Percentiles rank a stretch among this genome's conserved stretches.
Evolutionary conservation across 1,140 invertebrate species (phyloP).

Genomic region (Saxidomus purpurata): DNA sequence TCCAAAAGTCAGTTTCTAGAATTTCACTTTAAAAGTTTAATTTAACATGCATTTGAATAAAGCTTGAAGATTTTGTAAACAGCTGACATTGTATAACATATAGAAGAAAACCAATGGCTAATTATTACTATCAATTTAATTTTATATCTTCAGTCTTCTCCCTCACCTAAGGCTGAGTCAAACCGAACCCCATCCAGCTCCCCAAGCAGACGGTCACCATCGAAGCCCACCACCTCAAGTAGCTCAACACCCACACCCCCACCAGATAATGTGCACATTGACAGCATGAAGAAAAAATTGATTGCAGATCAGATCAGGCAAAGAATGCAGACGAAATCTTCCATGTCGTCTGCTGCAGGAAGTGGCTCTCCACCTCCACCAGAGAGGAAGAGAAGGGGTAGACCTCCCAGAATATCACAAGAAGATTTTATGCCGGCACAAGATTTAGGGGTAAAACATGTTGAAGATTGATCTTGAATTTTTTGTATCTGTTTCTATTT

Average conservation of each 20-base stretch:
- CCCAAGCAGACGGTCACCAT: slow-evolving; percentile 12
- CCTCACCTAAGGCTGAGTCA: slow-evolving; percentile 42
- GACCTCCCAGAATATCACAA: slow-evolving; percentile 69
- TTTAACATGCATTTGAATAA: no score
- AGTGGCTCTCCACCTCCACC: background rate
- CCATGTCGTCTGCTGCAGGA: slow-evolving; percentile 22
- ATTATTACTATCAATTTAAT: no score
- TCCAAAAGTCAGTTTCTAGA: no score
- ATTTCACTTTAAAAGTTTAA: no score
- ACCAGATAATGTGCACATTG: slow-evolving; percentile 75
- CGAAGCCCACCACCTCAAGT: slow-evolving; percentile 2
- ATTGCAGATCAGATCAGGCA: slow-evolving; percentile 82
- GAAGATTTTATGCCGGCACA: background rate
- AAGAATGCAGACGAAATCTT: slow-evolving; percentile 73
- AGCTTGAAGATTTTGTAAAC: no score
- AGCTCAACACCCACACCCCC: slow-evolving; percentile 20
- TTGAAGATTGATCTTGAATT: no score
- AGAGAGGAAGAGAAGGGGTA: slow-evolving; percentile 70
- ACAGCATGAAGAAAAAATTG: slow-evolving; percentile 79
- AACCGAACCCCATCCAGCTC: slow-evolving; percentile 34
- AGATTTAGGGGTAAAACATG: background rate
- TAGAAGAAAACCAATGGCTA: no score
- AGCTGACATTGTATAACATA: no score
- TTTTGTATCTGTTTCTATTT: no score
- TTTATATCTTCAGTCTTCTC: slow-evolving; percentile 11